phyloP scores from a whole-genome alignment of 1,140 invertebrate species.

The Drosophila takahashii region DNA sequence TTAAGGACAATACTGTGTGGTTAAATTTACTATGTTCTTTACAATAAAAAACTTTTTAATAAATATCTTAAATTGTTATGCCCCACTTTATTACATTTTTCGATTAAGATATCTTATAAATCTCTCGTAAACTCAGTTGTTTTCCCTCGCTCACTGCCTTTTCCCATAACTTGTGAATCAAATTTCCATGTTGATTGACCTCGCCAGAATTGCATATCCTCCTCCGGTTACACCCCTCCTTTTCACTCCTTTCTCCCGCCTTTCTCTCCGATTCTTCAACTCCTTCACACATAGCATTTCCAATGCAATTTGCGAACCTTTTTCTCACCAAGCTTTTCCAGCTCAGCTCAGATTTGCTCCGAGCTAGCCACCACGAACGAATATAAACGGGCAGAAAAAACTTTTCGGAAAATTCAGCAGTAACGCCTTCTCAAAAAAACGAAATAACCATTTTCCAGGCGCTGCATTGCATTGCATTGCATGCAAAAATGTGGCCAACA shows the following conservation, averaged over 20 bases:
- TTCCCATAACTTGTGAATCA: constrained; percentile 55
- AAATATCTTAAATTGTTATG: no score
- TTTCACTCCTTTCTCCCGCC: constrained; percentile 15
- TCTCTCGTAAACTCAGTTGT: not conserved
- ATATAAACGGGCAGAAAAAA: constrained; percentile 27
- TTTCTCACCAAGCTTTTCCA: constrained; percentile 46
- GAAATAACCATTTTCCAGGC: constrained; percentile 65
- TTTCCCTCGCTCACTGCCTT: constrained; percentile 17
- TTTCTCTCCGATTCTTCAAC: constrained; percentile 8
- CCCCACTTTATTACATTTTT: not conserved
- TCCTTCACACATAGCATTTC: constrained; percentile 47
- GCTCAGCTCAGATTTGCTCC: constrained; percentile 54
- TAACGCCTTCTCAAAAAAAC: constrained; percentile 74
- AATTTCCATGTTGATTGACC: constrained; percentile 56
- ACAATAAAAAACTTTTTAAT: no score
- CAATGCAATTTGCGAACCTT: constrained; percentile 64
- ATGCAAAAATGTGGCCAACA: constrained; percentile 75
- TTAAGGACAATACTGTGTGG: no score
- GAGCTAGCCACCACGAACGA: constrained; percentile 53
- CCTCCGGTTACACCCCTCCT: constrained; percentile 21
- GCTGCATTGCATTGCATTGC: constrained; percentile 69
- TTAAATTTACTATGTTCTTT: no score
- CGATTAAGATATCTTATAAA: not conserved
- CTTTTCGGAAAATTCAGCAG: constrained; percentile 65
- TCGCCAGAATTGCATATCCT: constrained; percentile 48